Conservation (phyloP, 2,888 invertebrate genomes). For the Tanytarsus gracilentus region DNA sequence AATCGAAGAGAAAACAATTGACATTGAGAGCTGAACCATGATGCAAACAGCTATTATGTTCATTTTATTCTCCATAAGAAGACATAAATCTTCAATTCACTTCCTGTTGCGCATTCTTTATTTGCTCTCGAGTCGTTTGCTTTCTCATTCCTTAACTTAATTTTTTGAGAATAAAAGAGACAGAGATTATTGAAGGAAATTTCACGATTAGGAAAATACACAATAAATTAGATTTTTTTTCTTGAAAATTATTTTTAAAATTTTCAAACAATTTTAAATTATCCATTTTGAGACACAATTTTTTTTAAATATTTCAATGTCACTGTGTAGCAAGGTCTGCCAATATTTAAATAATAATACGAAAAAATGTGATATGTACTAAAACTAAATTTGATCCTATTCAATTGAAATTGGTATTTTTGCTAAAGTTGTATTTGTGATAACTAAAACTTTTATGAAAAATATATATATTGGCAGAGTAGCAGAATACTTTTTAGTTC, state of each 20-base stretch:
- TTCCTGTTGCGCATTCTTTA: conserved; percentile 25
- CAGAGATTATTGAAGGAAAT: conserved; percentile 1
- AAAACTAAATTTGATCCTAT: too few species aligned
- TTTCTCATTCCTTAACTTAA: too few species aligned
- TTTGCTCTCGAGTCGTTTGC: conserved; percentile 11
- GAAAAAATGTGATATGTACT: too few species aligned
- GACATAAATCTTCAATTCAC: conserved; percentile 29
- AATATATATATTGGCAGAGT: too few species aligned
- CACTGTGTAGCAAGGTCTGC: background rate
- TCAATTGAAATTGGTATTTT: too few species aligned
- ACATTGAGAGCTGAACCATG: too few species aligned
- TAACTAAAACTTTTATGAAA: too few species aligned
- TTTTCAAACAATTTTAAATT: background rate
- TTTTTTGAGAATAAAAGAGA: too few species aligned
- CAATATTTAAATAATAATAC: background rate
- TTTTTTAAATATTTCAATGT: background rate
- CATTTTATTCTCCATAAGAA: conserved; percentile 10
- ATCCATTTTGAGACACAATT: background rate
- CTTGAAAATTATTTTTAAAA: background rate
- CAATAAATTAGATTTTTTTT: background rate
- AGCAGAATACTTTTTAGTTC: too few species aligned
- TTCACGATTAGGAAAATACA: too few species aligned
- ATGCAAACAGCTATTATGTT: conserved; percentile 20
- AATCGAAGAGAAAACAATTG: conserved; percentile 24
- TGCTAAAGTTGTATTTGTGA: too few species aligned